Percentiles rank a stretch among this genome's conserved stretches.
Evolutionary conservation across 2,888 invertebrate species (phyloP).

Genomic region (Schizotus pectinicornis): DNA sequence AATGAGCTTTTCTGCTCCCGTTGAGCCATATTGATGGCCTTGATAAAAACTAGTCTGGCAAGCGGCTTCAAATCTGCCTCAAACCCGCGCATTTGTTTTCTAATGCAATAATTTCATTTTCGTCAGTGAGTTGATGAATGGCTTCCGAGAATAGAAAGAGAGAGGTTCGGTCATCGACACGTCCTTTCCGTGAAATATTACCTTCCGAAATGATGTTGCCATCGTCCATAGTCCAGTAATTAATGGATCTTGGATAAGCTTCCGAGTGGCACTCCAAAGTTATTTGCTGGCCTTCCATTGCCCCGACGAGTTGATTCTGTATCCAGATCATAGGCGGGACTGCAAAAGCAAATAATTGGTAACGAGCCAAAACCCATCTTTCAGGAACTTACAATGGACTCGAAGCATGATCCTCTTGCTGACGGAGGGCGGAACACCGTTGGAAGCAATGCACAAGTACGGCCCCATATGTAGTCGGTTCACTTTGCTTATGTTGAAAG

Average conservation of each 20-base stretch:
- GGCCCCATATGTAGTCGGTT: slow-evolving; percentile 79
- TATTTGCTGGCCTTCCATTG: slow-evolving; percentile 69
- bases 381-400: slow-evolving; percentile 72
- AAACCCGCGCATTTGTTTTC: no score
- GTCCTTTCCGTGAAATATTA: slow-evolving; percentile 33
- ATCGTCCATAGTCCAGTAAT: slow-evolving; percentile 74
- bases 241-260: slow-evolving; percentile 75
- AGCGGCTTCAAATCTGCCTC: no score
- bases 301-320: slow-evolving; percentile 74
- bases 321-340: slow-evolving; percentile 78
- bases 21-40: no score
- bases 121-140: no score
- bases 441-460: slow-evolving; percentile 79
- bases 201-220: slow-evolving; percentile 63
- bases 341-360: slow-evolving; percentile 50
- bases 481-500: slow-evolving; percentile 71
- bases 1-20: no score
- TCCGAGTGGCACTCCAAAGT: slow-evolving; percentile 76
- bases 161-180: slow-evolving; percentile 14
- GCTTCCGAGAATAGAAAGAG: background rate
- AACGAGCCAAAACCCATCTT: background rate
- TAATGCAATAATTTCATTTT: no score
- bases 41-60: no score
- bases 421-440: slow-evolving; percentile 84
- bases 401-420: slow-evolving; percentile 87